These are phyloP conservation scores for Microctenopoma stevenorrisi DNA, from an alignment of 2,797 vertebrate species.

Conservation along the genomic window DNA sequence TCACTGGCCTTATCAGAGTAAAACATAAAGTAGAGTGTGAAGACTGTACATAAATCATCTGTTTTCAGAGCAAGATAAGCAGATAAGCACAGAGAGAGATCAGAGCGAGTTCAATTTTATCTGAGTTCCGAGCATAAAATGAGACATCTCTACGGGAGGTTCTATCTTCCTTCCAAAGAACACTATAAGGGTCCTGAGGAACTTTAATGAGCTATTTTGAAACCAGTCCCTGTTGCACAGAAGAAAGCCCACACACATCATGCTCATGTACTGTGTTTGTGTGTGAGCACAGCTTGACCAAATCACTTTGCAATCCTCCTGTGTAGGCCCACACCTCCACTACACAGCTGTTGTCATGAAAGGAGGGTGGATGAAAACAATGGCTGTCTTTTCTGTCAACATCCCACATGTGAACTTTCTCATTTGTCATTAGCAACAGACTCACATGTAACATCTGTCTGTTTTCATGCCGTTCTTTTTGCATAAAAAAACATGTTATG, in stretches of 20 bases:
- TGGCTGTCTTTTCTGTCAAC: slow-evolving; percentile 49
- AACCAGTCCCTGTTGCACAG: slow-evolving; percentile 30
- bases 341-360: slow-evolving; percentile 65
- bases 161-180: slow-evolving; percentile 24
- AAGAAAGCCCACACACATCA: slow-evolving; percentile 44
- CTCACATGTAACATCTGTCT: slow-evolving; percentile 45
- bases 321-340: slow-evolving; percentile 62
- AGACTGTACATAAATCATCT: slow-evolving; percentile 77
- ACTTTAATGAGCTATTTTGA: slow-evolving; percentile 43
- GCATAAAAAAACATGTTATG: neutral
- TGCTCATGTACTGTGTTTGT: slow-evolving; percentile 28
- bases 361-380: slow-evolving; percentile 62
- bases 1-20: slow-evolving; percentile 63
- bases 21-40: slow-evolving; percentile 68
- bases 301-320: slow-evolving; percentile 36
- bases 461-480: slow-evolving; percentile 10
- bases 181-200: slow-evolving; percentile 39
- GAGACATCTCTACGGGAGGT: slow-evolving; percentile 47
- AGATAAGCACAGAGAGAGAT: slow-evolving; percentile 24
- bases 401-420: slow-evolving; percentile 56
- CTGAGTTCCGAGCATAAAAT: slow-evolving; percentile 15
- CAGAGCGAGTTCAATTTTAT: slow-evolving; percentile 23
- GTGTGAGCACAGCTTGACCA: slow-evolving; percentile 40
- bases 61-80: slow-evolving; percentile 74
- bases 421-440: slow-evolving; percentile 21